A percentile compares a stretch with the other conserved stretches of the same genome.
These are phyloP conservation scores for Kryptolebias marmoratus DNA, from an alignment of 2,113 vertebrate species.

Conservation along the genomic window DNA sequence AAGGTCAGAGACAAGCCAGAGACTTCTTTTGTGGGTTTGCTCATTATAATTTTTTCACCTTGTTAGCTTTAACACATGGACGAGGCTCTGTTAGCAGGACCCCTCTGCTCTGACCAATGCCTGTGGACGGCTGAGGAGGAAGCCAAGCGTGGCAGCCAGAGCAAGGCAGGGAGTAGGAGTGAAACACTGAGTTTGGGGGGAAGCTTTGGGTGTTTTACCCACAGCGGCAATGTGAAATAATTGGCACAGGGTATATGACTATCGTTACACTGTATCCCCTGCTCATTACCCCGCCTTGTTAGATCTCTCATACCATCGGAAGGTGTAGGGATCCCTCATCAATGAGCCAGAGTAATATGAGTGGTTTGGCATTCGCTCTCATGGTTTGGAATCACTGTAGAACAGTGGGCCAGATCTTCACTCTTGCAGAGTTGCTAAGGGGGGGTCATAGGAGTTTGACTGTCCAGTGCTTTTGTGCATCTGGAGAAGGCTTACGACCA, in stretches of 20 bases:
- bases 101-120: conserved; percentile 59
- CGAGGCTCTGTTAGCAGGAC: conserved; percentile 53
- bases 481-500: no score
- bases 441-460: no score
- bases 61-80: conserved; percentile 72
- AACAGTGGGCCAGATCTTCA: background rate
- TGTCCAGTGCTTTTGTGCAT: no score
- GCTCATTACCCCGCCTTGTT: conserved; percentile 37
- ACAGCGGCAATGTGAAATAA: conserved; percentile 65
- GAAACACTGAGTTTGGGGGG: conserved; percentile 6
- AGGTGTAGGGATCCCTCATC: conserved; percentile 14
- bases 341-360: background rate
- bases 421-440: no score
- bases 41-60: conserved; percentile 78
- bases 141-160: conserved; percentile 57
- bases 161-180: conserved; percentile 28
- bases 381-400: conserved; percentile 2
- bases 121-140: conserved; percentile 43
- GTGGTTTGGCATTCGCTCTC: conserved; percentile 19
- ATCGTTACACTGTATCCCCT: conserved; percentile 26
- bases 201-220: conserved; percentile 17
- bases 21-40: conserved; percentile 53
- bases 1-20: conserved; percentile 58
- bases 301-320: conserved; percentile 32
- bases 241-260: conserved; percentile 43